Conservation (phyloP, 2,113 vertebrate species). For the Circaetus gallicus region DNA sequence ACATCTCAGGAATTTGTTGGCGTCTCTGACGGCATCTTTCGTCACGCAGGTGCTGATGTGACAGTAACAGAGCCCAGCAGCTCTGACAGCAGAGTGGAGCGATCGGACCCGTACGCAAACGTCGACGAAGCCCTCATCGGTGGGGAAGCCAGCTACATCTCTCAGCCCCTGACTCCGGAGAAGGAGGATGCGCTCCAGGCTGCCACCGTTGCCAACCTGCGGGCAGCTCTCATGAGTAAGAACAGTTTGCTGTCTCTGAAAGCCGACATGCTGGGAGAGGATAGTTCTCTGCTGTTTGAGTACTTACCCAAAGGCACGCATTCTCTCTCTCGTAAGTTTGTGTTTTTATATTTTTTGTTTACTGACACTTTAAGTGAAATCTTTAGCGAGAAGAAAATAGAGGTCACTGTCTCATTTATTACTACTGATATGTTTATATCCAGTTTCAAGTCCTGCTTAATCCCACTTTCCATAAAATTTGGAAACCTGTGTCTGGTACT, state of each 20-base stretch:
- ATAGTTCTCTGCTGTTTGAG: constrained; percentile 92
- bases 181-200: constrained; percentile 84
- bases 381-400: not conserved
- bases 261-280: constrained; percentile 90
- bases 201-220: constrained; percentile 89
- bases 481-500: not conserved
- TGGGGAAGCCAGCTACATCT: constrained; percentile 81
- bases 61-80: constrained; percentile 81
- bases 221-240: constrained; percentile 95
- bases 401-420: not conserved
- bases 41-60: constrained; percentile 77
- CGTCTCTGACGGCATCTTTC: not conserved
- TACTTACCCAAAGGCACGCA: constrained; percentile 94
- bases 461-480: not conserved
- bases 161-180: constrained; percentile 74
- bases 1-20: accelerated
- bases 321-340: constrained; percentile 92
- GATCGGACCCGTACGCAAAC: constrained; percentile 80
- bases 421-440: not conserved
- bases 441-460: not conserved
- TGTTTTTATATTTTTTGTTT: not conserved
- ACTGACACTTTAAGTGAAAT: not conserved
- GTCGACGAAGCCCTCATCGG: constrained; percentile 83
- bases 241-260: constrained; percentile 95
- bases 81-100: constrained; percentile 84